Evolutionary conservation across 1,140 invertebrate genomes (phyloP), one percentile per base, ranked within the genome.

Genomic region (Apis florea): DNA sequence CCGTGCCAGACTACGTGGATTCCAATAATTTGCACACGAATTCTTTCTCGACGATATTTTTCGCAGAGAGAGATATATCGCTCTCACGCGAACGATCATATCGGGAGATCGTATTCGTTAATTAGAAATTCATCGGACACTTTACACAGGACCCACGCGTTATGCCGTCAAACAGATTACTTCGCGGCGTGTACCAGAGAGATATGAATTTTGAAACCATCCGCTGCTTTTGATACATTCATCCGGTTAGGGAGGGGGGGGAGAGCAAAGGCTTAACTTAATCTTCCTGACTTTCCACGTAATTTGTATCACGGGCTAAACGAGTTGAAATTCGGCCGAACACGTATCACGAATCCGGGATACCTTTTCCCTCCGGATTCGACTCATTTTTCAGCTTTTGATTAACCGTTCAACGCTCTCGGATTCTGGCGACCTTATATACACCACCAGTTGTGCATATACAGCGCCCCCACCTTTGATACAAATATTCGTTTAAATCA

Each of bases 261-360:
- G 31, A 6, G 40, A 40, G 40, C 40, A 59, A 67, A 68, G 53
- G 79, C 47, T 75, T 75, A 75, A 58, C 47, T 75, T 81, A 75
- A 75, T 81, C 71, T 75, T 58, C 71, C 26, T 9, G 72, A 75
- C 79, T 81, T 67, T 53, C 78, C 17, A 64, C 77, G 71, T 68
- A 81, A 75, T 81, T 67, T 53, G 63, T 75, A 54, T 64, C 79
- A 19, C 15, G 53, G 17, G 19, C 24, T 61, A 81, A 81, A 81
- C 53, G 72, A 75, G 63, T 24, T 66, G 61, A 66, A 80, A 80
- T 74, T 74, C 58, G 15, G 6, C 61, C 13, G 54, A 40, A 40
- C 17, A 12, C 21, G 26, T 72, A 63, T 61, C 58, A 21, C 21
- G 49, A 72, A 79, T 63, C 70, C 58, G 66, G 31, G 31, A 40